Evolutionary conservation across 2,888 invertebrate species (phyloP).

Genomic region (Coelogynopora nodosa): DNA sequence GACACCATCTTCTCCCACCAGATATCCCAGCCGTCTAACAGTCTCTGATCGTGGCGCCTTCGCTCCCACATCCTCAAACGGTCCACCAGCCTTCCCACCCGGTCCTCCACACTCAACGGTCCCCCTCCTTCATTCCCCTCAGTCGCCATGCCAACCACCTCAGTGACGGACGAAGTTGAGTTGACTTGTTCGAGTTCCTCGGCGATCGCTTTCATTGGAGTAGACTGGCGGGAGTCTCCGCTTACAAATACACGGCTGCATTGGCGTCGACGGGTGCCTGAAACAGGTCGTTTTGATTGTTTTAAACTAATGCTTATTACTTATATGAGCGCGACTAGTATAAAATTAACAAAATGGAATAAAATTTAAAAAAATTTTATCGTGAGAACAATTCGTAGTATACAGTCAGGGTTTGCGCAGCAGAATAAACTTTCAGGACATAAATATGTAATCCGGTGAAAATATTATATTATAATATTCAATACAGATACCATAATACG

Average conservation of each 20-base stretch:
- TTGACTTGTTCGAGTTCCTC: conserved; percentile 37
- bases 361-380: no score
- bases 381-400: no score
- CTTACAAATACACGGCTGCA: neutral
- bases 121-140: neutral
- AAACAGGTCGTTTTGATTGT: no score
- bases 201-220: conserved; percentile 38
- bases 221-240: neutral
- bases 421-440: no score
- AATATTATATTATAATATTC: no score
- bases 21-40: conserved; percentile 22
- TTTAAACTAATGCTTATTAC: no score
- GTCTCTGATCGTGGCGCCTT: conserved; percentile 35
- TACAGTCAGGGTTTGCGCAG: no score
- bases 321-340: no score
- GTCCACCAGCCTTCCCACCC: conserved; percentile 35
- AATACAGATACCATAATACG: no score
- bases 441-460: no score
- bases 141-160: neutral
- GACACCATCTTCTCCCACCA: conserved; percentile 18
- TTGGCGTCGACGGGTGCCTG: conserved; percentile 20
- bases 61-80: conserved; percentile 38
- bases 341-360: no score
- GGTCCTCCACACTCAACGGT: conserved; percentile 40
- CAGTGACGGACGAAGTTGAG: neutral